Evolutionary conservation across 2,888 invertebrate species (phyloP), one percentile per base, ranked within the genome.

Genomic region (Amiota mariae): DNA sequence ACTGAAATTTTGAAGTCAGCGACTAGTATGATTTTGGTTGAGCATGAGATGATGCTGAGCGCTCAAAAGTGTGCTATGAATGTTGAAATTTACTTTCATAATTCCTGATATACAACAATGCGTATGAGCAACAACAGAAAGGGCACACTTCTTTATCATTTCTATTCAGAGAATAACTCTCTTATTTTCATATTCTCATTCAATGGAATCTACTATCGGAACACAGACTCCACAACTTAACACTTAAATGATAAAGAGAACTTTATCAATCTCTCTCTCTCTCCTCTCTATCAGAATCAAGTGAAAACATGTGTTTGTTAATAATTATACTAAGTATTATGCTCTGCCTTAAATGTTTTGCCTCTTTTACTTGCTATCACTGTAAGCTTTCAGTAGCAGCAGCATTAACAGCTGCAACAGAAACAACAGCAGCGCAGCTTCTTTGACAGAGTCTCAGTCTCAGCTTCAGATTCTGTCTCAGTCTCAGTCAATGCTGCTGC

Each of bases 11-110:
- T 36, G 36, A 36, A 36, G 36, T 36, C 63, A 63, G 63, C 63
- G 24, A 63, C 63, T n/a, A 13, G 12, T 13, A 24, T 12, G 36
- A n/a, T n/a, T n/a, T n/a, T n/a, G n/a, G n/a, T 36, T 24, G 13
- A 2, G 24, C 24, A 63, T 13, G 20, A 67, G 54, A 68, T 68
- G 54, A 68, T 68, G 67, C 36, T 51, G 67, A 51, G 51, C 68
- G 77, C 81, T 76, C 71, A 80, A 80, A 83, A 84, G 84, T 82
- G 79, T 78, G 85, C 85, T 78, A 82, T 77, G 36, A 36, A 36
- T 36, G 36, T 36, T 77, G 75, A 78, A 76, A 76, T 75, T 74
- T 80, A 81, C 79, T 80, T 79, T 78, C 79, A 75, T 81, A 81
- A 78, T 68, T 67, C 67, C 48, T 51, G 51, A 0, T 36, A 6